These are phyloP conservation scores for Oophaga pumilio DNA, from an alignment of 2,113 vertebrate species.

Conservation along the genomic window DNA sequence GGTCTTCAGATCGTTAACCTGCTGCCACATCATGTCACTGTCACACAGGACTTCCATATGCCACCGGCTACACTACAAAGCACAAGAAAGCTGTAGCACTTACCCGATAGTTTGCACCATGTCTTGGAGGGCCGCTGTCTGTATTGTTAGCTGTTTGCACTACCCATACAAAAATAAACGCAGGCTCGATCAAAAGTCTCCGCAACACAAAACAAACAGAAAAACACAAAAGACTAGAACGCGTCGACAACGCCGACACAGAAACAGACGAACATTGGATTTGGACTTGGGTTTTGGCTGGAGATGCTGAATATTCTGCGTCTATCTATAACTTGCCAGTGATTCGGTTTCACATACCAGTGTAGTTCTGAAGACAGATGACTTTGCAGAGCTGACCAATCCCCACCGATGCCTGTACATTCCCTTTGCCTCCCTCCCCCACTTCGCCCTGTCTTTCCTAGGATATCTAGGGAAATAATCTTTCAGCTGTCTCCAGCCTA, in stretches of 20 bases:
- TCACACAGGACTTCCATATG: background rate
- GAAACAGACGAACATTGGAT: slow-evolving; percentile 65
- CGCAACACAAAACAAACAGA: background rate
- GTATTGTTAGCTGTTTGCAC: slow-evolving; percentile 63
- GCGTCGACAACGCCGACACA: slow-evolving; percentile 59
- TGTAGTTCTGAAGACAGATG: slow-evolving; percentile 81
- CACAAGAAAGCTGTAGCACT: slow-evolving; percentile 63
- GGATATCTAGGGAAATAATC: slow-evolving; percentile 60
- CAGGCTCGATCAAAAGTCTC: background rate
- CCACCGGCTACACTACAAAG: background rate
- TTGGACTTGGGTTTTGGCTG: slow-evolving; percentile 78
- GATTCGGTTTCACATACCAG: slow-evolving; percentile 93
- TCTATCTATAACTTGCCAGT: slow-evolving; percentile 98
- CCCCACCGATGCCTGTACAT: slow-evolving; percentile 70
- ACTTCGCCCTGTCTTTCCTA: slow-evolving; percentile 55
- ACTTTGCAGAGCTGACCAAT: slow-evolving; percentile 79
- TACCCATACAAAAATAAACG: background rate
- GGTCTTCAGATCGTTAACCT: background rate
- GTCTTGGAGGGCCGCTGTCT: slow-evolving; percentile 61
- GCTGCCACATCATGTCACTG: background rate
- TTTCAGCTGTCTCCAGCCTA: slow-evolving; percentile 70
- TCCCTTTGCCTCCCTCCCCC: slow-evolving; percentile 64
- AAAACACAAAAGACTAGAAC: background rate
- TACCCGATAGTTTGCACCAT: slow-evolving; percentile 83
- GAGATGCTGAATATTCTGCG: slow-evolving; percentile 74